Conservation (phyloP, 1,140 invertebrate species). For the Notospermus geniculatus region DNA sequence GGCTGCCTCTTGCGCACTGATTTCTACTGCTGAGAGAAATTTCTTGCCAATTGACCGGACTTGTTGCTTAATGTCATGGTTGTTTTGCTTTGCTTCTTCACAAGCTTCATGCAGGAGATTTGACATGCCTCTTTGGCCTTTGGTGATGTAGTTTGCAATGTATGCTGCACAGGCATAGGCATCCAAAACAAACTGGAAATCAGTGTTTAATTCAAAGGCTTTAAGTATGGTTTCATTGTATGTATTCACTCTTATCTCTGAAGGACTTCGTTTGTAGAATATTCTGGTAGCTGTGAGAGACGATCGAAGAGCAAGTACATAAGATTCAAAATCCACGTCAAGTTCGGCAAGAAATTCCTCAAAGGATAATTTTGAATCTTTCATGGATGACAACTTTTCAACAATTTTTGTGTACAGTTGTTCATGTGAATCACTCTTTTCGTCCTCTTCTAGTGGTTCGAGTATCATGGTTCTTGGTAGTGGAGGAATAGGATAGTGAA, state of each 20-base stretch:
- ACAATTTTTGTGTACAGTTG: no score
- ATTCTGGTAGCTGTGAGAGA: not conserved
- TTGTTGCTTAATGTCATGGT: not conserved
- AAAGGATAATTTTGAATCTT: no score
- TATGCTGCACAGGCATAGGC: not conserved
- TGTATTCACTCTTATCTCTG: not conserved
- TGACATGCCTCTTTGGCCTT: not conserved
- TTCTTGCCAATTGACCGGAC: not conserved
- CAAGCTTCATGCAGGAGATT: no score
- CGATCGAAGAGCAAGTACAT: not conserved
- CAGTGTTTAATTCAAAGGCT: not conserved
- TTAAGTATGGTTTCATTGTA: not conserved
- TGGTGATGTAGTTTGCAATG: not conserved
- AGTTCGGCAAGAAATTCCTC: not conserved
- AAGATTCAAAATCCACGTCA: not conserved
- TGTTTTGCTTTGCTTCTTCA: no score
- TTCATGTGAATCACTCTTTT: no score
- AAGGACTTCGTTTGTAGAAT: not conserved
- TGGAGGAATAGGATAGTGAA: no score
- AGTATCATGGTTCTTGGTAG: no score
- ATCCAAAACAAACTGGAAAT: not conserved
- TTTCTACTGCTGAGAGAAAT: constrained; percentile 18
- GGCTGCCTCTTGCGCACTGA: constrained; percentile 28
- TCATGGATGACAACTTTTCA: no score
- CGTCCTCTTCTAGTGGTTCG: no score